Evolutionary conservation across 2,797 vertebrate species (phyloP).

Genomic region (Cossypha niveicapilla): DNA sequence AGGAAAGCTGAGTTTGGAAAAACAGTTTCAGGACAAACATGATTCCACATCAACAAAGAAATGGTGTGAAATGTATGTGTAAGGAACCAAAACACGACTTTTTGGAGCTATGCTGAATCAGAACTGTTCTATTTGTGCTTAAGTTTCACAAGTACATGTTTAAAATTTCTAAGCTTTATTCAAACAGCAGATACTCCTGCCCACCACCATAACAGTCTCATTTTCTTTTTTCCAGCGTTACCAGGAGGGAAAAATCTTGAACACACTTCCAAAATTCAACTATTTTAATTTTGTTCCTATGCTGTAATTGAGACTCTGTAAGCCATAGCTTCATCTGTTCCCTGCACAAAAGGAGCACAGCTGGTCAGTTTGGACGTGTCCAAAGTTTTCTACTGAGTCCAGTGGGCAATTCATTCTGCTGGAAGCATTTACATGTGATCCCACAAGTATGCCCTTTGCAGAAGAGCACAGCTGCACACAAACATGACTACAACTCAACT

Average conservation of each 20-base stretch:
- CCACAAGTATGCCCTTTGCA: not conserved
- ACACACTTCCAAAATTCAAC: not conserved
- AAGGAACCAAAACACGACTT: not conserved
- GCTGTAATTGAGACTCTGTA: not conserved
- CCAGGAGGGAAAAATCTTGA: not conserved
- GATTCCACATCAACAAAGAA: not conserved
- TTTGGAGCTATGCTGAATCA: not conserved
- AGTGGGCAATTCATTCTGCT: not conserved
- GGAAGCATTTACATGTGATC: not conserved
- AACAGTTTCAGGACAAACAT: not conserved
- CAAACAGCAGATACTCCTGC: not conserved
- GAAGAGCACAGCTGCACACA: not conserved
- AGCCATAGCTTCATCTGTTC: not conserved
- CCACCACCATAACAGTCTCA: not conserved
- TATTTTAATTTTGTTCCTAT: conserved; percentile 1
- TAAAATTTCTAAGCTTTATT: conserved; percentile 8
- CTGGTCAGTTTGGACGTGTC: not conserved
- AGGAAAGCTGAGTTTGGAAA: not conserved
- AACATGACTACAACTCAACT: not conserved
- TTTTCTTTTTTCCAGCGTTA: not conserved
- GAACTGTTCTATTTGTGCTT: conserved; percentile 13
- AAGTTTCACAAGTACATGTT: conserved; percentile 21
- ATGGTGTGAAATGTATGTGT: not conserved
- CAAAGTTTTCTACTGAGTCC: not conserved
- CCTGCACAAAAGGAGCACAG: not conserved